Evolutionary conservation across 2,113 vertebrate genomes (phyloP).

Genomic region (Stercorarius parasiticus): DNA sequence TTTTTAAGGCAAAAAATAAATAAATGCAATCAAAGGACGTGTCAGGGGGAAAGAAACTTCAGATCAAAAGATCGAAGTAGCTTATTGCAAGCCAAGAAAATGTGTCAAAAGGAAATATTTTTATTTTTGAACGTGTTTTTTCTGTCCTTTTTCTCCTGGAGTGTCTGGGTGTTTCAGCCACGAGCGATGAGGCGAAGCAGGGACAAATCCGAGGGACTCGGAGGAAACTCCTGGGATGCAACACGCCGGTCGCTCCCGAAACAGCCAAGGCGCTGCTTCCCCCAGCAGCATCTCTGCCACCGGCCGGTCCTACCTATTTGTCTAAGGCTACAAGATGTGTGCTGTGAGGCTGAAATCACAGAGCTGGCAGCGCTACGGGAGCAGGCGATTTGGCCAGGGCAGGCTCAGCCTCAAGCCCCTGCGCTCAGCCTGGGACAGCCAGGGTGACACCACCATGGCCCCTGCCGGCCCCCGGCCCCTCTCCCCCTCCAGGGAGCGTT

Average conservation of each 20-base stretch:
- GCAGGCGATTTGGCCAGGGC: neutral
- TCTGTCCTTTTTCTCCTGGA: neutral
- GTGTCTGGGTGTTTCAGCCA: neutral
- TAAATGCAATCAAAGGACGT: neutral
- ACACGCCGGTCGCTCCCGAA: fast-evolving
- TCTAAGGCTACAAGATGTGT: neutral
- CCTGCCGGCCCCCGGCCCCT: fast-evolving
- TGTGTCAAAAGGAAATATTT: neutral
- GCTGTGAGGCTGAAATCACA: neutral
- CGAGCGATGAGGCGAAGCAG: fast-evolving
- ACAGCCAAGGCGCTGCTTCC: neutral
- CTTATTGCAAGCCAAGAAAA: neutral
- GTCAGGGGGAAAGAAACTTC: neutral
- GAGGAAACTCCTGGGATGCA: neutral
- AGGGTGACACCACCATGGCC: neutral
- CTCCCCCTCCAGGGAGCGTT: neutral
- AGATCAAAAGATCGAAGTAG: neutral
- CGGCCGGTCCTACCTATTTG: fast-evolving
- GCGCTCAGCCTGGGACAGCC: fast-evolving
- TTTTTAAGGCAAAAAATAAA: constrained; percentile 19
- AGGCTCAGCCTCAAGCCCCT: neutral
- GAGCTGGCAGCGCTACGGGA: neutral
- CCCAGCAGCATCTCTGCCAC: neutral
- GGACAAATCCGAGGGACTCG: neutral
- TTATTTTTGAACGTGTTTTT: neutral